A percentile compares a stretch with the other conserved stretches of the same genome.
Evolutionary conservation across 2,113 vertebrate species (phyloP).

Genomic region (Tinamus guttatus): DNA sequence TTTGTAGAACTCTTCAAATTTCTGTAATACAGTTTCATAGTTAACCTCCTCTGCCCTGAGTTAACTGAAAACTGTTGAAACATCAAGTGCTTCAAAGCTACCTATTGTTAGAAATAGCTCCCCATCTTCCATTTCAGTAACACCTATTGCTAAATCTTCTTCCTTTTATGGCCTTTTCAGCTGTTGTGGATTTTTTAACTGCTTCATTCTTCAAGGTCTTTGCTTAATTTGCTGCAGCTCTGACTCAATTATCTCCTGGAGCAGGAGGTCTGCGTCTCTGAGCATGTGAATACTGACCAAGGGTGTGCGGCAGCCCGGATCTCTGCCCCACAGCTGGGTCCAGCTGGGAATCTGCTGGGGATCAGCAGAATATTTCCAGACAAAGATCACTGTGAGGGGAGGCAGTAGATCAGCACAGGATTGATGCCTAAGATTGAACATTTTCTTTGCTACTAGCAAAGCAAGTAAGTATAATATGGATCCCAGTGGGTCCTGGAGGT

Average conservation of each 20-base stretch:
- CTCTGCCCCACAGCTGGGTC: not conserved
- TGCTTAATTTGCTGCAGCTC: slow-evolving; percentile 41
- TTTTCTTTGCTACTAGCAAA: not conserved
- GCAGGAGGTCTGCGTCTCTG: not conserved
- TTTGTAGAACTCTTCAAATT: not conserved
- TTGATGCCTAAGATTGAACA: not conserved
- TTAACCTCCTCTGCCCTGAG: slow-evolving; percentile 8
- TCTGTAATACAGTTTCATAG: not conserved
- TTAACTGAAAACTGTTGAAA: slow-evolving; percentile 28
- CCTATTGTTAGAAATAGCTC: slow-evolving; percentile 26
- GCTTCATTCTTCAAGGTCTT: slow-evolving; percentile 45
- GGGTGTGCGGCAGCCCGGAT: fast-evolving
- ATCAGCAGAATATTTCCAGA: not conserved
- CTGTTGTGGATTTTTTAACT: slow-evolving; percentile 15
- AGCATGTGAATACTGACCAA: not conserved
- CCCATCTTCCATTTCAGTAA: not conserved
- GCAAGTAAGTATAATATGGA: not conserved
- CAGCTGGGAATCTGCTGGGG: not conserved
- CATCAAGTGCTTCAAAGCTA: slow-evolving; percentile 19
- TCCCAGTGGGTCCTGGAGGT: fast-evolving
- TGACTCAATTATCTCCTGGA: not conserved
- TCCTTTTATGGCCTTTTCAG: slow-evolving; percentile 41
- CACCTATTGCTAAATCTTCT: slow-evolving; percentile 44
- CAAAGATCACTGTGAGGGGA: not conserved
- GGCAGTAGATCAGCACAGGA: not conserved